Base-by-base conservation (phyloP, 2,888 invertebrate species). In the Ichneumoninae sp. region DNA sequence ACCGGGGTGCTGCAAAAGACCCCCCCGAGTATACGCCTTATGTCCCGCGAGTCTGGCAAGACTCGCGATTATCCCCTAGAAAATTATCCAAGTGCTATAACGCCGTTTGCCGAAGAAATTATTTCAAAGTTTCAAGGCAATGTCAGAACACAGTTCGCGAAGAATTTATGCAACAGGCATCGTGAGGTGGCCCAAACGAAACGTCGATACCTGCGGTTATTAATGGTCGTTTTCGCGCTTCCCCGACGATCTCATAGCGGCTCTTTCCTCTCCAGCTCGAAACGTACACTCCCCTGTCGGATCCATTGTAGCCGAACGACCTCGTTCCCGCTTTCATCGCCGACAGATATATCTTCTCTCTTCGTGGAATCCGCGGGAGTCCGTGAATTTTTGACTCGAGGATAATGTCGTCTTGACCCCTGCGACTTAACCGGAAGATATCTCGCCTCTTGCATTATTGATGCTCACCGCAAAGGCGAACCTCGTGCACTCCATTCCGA, bases 211-310 rank as follows among this genome's bases (percentile, higher is more conserved):
- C 70, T 81, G 47, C 44, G 36, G 81, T 84, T 84, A 84, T 84
- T 84, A 84, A 84, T 84, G 81, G 84, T 81, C 81, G 75, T 81
- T 84, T 84, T 81, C 84, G 70, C 78, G 84, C 78, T 84, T 78
- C 70, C 65, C 70, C 72, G 60, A 5, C 44, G 36, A 36, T 71
- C 57, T 50, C 68, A 26, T 60, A 52, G 52, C 60, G 52, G 60
- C 68, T 66, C 75, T 66, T 70, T 78, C 60, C 47, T 70, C 62
- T 77, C 75, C 66, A 68, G 54, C 81, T 57, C 36, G 54, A 81
- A 84, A 81, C 70, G 65, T 50, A 70, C 60, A 84, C 77, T 78
- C 70, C 62, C 72, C 54, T 65, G 84, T 78, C 80, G 69, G 44
- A 69, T 69, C 66, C 74, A 81, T 84, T 84, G 84, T 84, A 75